A percentile compares a stretch with the other conserved stretches of the same genome.
Evolutionary conservation across 2,888 invertebrate species (phyloP).

Genomic region (Glaucopsyche alexis): DNA sequence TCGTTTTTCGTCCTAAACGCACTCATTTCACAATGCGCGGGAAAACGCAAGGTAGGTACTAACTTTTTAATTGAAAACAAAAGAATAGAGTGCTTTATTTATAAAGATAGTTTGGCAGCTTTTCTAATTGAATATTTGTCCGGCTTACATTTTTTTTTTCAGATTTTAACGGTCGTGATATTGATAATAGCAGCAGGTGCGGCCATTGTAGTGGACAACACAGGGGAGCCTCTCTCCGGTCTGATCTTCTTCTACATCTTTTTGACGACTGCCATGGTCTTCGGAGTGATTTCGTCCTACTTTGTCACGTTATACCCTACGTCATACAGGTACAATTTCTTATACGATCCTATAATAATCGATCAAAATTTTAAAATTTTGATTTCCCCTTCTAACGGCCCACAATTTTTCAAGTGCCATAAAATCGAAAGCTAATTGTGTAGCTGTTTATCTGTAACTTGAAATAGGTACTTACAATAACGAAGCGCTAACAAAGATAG

Average conservation of each 20-base stretch:
- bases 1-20: constrained; percentile 67
- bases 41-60: constrained; percentile 55
- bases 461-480: too few species aligned
- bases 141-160: constrained; percentile 19
- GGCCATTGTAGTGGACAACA: constrained; percentile 54
- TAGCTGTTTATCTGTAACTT: too few species aligned
- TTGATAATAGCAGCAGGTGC: constrained; percentile 59
- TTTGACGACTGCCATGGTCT: constrained; percentile 67
- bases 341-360: background rate
- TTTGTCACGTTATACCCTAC: constrained; percentile 69
- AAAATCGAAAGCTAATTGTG: too few species aligned
- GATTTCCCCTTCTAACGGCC: too few species aligned
- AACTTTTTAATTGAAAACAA: too few species aligned
- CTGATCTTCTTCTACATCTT: constrained; percentile 64
- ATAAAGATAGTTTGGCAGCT: too few species aligned
- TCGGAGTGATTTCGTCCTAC: constrained; percentile 66
- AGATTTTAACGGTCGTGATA: constrained; percentile 59
- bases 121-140: too few species aligned
- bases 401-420: too few species aligned
- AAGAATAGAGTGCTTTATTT: too few species aligned
- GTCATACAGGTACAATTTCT: constrained; percentile 57
- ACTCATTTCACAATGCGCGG: constrained; percentile 63
- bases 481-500: too few species aligned
- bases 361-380: background rate
- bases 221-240: constrained; percentile 63